Evolutionary conservation across 2,797 vertebrate genomes (phyloP), one percentile per base, ranked within the genome.

Genomic region (Setipinna tenuifilis): DNA sequence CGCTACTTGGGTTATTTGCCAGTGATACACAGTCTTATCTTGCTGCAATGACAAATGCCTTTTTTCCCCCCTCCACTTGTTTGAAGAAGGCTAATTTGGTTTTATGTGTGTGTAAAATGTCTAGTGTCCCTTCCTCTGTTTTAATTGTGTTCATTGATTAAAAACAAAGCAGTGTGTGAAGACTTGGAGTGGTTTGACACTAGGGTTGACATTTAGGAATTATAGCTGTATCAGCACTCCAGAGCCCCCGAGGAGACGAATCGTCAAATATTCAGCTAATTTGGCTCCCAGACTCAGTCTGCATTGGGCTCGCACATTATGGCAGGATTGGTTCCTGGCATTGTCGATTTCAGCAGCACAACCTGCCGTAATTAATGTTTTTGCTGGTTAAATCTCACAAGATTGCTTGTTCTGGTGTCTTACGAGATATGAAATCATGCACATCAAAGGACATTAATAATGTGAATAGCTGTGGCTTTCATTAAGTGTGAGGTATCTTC

Each of bases 131-230:
- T 71, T 10, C 14, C 3, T 14, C 65, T 31, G 65, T 71, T 71
- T 78, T 78, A 78, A 44, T 78, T 78, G 71, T 78, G 71, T 78
- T 78, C 71, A 78, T 78, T 78, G 71, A 78, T 78, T 78, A 10
- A 21, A 21, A 44, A 78, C 35, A 78, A 78, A 78, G 31, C 35
- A 21, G 44, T 78, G 71, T 78, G 31, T 44, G 71, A 78, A 41
- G 35, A 44, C 16, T 78, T 17, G 5, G 35, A 54, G 31, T 44
- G 71, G 71, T 44, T 41, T 44, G 35, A 44, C 71, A 78, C 71
- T 21, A 19, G 31, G 19, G 68, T 31, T 78, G 71, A 78, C 35
- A 78, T 78, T 78, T 78, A 78, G 71, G 35, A 78, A 21, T 78
- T 78, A 78, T 78, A 78, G 71, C 71, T 5, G 31, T 44, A 78